A percentile compares a stretch with the other conserved stretches of the same genome.
Evolutionary conservation across 37 sponge, comb jelly and placozoan genomes (phyloP).

Genomic region (Beroe ovata): DNA sequence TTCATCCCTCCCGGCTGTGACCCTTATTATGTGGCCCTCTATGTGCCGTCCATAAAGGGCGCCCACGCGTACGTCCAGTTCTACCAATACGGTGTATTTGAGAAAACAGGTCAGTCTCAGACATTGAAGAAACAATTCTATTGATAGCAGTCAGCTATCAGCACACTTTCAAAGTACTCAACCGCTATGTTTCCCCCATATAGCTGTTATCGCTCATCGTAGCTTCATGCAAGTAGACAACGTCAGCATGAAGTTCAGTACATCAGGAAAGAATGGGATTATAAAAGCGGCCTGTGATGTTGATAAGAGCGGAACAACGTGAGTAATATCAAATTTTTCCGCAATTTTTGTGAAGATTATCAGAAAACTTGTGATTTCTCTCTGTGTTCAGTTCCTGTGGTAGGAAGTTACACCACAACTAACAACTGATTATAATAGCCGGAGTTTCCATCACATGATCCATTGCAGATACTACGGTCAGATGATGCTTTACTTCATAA

Average conservation of each 20-base stretch:
- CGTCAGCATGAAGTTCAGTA: constrained; percentile 23
- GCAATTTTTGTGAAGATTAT: too few relatives aligned
- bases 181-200: neutral
- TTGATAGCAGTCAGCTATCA: too few relatives aligned
- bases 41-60: constrained; percentile 54
- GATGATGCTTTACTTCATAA: constrained; percentile 68
- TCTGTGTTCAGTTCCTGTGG: too few relatives aligned
- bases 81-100: constrained; percentile 44
- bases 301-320: constrained; percentile 24
- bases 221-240: constrained; percentile 28
- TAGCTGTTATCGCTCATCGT: constrained; percentile 46
- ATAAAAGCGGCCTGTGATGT: constrained; percentile 34
- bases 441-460: neutral
- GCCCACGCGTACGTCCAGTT: constrained; percentile 60
- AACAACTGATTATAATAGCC: too few relatives aligned
- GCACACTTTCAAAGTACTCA: too few relatives aligned
- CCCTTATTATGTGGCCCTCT: constrained; percentile 24
- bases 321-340: too few relatives aligned
- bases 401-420: too few relatives aligned
- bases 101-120: constrained; percentile 25
- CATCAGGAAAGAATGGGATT: constrained; percentile 49
- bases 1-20: neutral
- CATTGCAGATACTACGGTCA: constrained; percentile 67
- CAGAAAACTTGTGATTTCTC: too few relatives aligned
- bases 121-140: too few relatives aligned